Conservation (phyloP, 1,140 invertebrate species). For the Papilio xuthus region DNA sequence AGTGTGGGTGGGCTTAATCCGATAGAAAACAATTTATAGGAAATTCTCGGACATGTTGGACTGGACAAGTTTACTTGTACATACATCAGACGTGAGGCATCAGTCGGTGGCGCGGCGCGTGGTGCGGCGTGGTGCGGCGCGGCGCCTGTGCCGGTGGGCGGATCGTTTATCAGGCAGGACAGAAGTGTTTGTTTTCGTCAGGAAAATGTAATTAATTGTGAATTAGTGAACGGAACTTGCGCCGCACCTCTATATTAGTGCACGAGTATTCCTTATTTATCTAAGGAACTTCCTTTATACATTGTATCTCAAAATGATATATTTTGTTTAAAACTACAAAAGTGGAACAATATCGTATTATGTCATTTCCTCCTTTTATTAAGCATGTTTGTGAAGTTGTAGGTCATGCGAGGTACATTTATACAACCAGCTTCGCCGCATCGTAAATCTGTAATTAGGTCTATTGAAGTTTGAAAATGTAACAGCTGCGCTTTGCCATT, state of each 20-base stretch:
- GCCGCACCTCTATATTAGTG: not conserved
- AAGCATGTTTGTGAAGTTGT: too few species aligned
- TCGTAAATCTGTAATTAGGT: not conserved
- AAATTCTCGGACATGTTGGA: not conserved
- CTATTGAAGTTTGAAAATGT: not conserved
- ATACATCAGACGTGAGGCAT: not conserved
- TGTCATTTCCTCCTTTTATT: too few species aligned
- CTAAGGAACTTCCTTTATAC: not conserved
- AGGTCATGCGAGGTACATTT: too few species aligned
- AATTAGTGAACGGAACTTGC: not conserved
- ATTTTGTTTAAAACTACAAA: too few species aligned
- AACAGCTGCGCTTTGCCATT: not conserved
- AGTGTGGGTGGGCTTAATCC: not conserved
- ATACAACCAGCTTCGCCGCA: too few species aligned
- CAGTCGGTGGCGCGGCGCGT: not conserved
- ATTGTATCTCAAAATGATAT: not conserved
- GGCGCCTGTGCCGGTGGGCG: not conserved
- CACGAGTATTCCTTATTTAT: not conserved
- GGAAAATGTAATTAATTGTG: not conserved
- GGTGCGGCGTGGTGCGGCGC: too few species aligned
- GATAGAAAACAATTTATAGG: conserved; percentile 1
- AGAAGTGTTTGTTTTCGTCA: not conserved
- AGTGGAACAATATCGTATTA: too few species aligned
- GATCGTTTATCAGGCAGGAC: not conserved
- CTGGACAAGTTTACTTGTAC: not conserved